Evolutionary conservation across 2,113 vertebrate genomes (phyloP).

Genomic region (Passer montanus): DNA sequence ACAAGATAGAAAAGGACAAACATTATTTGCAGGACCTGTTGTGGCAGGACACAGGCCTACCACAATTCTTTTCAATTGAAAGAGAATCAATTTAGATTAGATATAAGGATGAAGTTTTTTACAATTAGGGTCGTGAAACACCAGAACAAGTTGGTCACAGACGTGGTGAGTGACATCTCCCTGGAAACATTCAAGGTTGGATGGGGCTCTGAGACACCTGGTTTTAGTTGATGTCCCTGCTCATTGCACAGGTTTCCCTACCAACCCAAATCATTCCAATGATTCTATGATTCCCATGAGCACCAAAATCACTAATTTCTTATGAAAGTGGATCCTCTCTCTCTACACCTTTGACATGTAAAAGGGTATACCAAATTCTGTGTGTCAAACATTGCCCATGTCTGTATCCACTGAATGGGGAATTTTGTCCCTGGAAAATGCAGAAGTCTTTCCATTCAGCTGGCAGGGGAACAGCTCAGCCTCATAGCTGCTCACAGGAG

Average conservation of each 20-base stretch:
- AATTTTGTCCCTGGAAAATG: background rate
- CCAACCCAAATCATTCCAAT: background rate
- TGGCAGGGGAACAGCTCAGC: background rate
- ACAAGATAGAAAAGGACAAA: background rate
- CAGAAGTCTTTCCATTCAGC: background rate
- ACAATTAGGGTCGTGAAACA: background rate
- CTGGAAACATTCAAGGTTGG: background rate
- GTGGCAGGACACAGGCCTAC: background rate
- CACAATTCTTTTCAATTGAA: background rate
- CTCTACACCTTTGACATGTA: background rate
- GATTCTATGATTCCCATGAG: background rate
- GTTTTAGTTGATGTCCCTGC: background rate
- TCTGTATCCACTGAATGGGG: background rate
- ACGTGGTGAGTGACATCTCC: background rate
- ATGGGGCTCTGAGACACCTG: background rate
- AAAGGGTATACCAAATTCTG: background rate
- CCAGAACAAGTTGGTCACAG: background rate
- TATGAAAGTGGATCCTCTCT: background rate
- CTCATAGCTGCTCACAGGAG: background rate
- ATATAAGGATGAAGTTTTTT: background rate
- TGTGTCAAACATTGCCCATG: fast-evolving
- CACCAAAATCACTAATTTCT: background rate
- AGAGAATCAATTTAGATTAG: background rate
- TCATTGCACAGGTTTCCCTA: background rate
- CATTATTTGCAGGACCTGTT: background rate